A percentile compares a stretch with the other conserved stretches of the same genome.
Evolutionary conservation across 2,797 vertebrate genomes (phyloP).

Genomic region (Bufotes viridis): DNA sequence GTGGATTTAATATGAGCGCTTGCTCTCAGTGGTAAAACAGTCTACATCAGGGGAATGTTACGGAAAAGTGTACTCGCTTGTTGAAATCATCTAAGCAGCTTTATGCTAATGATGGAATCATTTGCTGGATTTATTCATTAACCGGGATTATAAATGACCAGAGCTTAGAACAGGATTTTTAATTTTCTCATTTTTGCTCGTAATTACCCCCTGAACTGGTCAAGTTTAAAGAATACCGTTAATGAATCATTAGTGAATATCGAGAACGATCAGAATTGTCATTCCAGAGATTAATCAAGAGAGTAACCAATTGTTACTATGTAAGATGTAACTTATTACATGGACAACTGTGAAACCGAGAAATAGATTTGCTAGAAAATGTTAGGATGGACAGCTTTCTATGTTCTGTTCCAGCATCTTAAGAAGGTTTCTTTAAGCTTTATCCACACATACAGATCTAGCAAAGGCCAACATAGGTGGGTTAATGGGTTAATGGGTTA

Average conservation of each 20-base stretch:
- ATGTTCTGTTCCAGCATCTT: neutral
- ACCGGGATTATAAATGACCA: constrained; percentile 49
- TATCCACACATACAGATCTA: neutral
- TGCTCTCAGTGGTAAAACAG: constrained; percentile 28
- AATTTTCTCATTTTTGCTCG: neutral
- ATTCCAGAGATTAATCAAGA: neutral
- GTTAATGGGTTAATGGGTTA: neutral
- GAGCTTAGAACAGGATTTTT: constrained; percentile 4
- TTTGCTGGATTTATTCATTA: constrained; percentile 49
- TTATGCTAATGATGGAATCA: constrained; percentile 45
- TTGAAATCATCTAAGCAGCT: constrained; percentile 25
- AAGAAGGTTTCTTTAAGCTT: neutral
- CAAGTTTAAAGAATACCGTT: constrained; percentile 7
- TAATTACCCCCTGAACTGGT: constrained; percentile 26
- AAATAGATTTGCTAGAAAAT: neutral
- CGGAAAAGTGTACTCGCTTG: neutral
- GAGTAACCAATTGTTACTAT: neutral
- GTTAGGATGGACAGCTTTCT: neutral
- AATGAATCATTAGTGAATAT: constrained; percentile 29
- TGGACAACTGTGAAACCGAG: neutral
- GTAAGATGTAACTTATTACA: neutral
- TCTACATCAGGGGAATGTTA: constrained; percentile 12
- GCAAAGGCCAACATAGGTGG: no score
- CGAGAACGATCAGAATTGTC: neutral
- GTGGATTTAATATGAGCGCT: constrained; percentile 48